phyloP scores from a whole-genome alignment of 2,797 vertebrate genomes.

The Echiichthys vipera region DNA sequence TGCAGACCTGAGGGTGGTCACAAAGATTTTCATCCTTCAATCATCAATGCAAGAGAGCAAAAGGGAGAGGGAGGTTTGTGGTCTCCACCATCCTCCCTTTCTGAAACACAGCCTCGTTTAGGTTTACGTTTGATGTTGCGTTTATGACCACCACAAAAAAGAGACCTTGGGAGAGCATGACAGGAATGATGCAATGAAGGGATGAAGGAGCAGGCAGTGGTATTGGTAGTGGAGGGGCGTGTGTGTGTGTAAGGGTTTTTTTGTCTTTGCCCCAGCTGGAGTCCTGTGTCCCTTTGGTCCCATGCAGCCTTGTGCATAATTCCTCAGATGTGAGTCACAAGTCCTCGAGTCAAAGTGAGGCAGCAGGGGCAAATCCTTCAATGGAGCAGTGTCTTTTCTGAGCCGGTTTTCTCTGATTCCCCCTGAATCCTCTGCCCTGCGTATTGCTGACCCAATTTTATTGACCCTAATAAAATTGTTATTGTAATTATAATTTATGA shows the following conservation, averaged over 20 bases:
- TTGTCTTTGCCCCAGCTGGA: constrained; percentile 61
- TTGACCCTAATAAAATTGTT: constrained; percentile 1
- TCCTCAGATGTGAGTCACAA: constrained; percentile 74
- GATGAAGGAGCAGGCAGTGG: constrained; percentile 25
- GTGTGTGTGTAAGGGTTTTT: constrained; percentile 31
- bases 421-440: constrained; percentile 1
- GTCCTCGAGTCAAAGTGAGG: constrained; percentile 59
- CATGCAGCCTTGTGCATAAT: constrained; percentile 62
- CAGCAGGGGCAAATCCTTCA: constrained; percentile 48
- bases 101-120: constrained; percentile 26
- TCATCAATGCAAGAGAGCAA: constrained; percentile 41
- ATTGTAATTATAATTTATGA: background rate
- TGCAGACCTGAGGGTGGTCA: constrained; percentile 33
- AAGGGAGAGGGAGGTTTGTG: constrained; percentile 13
- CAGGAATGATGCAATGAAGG: constrained; percentile 46
- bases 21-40: constrained; percentile 42
- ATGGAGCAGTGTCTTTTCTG: constrained; percentile 31
- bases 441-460: too few relatives aligned
- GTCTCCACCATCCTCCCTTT: constrained; percentile 3
- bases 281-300: constrained; percentile 61
- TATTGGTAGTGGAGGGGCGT: constrained; percentile 11
- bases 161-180: constrained; percentile 44
- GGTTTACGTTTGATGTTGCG: constrained; percentile 42
- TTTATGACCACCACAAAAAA: constrained; percentile 66
- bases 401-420: constrained; percentile 22